A percentile compares a stretch with the other conserved stretches of the same genome.
Conservation (phyloP, 2,797 vertebrate species). For the Malurus splendens region DNA sequence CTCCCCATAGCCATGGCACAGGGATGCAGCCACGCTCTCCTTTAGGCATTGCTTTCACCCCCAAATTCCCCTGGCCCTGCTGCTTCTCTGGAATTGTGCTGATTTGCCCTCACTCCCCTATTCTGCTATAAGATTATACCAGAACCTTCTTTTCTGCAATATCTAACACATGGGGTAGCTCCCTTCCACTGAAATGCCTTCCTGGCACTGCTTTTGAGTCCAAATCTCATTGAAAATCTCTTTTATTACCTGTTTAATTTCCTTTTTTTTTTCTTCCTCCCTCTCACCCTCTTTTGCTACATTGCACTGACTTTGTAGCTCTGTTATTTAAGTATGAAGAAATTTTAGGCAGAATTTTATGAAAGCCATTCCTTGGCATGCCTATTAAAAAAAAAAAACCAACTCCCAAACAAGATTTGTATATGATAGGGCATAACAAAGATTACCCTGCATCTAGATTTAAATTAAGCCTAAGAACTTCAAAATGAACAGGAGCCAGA, state of each 20-base stretch:
- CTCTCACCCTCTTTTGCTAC: not conserved
- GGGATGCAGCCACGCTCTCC: not conserved
- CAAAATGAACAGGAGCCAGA: slow-evolving; percentile 13
- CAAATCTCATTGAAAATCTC: slow-evolving; percentile 8
- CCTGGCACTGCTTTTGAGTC: not conserved
- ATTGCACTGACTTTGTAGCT: not conserved
- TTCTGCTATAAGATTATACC: not conserved
- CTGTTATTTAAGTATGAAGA: not conserved
- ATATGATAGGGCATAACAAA: not conserved
- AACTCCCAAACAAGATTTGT: not conserved
- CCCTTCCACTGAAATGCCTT: not conserved
- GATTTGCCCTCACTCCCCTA: not conserved
- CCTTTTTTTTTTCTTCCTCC: not conserved
- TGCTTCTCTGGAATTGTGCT: not conserved
- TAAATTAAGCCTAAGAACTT: slow-evolving; percentile 17
- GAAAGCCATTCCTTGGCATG: not conserved
- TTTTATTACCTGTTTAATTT: slow-evolving; percentile 34
- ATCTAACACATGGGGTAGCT: not conserved
- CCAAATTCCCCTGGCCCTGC: not conserved
- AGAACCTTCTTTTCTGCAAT: not conserved
- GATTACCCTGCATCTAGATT: not conserved
- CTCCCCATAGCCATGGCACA: rapidly evolving
- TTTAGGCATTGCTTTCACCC: not conserved
- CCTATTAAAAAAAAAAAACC: not conserved
- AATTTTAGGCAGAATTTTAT: not conserved